Base-by-base conservation (phyloP, 1,140 invertebrate species). In the Zaprionus nigranus region DNA sequence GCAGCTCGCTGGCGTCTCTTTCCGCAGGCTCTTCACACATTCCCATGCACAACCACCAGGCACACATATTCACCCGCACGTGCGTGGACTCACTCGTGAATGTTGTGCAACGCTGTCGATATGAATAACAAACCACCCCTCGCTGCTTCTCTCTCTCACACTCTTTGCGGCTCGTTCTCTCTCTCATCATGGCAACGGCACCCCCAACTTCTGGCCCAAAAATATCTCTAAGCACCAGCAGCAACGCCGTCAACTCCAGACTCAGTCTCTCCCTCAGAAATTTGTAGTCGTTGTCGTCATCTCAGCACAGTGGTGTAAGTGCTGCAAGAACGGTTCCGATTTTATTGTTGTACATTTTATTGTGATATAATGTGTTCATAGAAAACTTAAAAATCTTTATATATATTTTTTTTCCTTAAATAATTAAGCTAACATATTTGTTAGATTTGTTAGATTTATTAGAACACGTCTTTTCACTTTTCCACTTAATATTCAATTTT, bases 1-100 rank as follows among this genome's bases (percentile, higher is more conserved):
- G 65, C 76, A 78, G 71, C 58, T 38, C 68, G 36, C 40, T 49
- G 36, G 30, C 3, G 12, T 38, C 49, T 24, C 51, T 69, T 70
- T 22, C 72, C 58, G 30, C 59, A 51, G 56, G 26, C 68, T 67
- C 68, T 74, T 65, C 54, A 78, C 68, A 83, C 63, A 86, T 86
- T 88, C 77, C 83, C 64, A 40, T 80, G 59, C 83, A 79, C 24
- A 11, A 17, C 40, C 65, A 20, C n/a, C 62, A 57, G 15, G 22
- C 54, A 64, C 40, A 46, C 38, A 7, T 59, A 38, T 15, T 3
- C 38, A 58, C 56, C 9, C 65, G 72, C 77, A 84, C 76, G 69
- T 78, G 78, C 63, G 36, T 64, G 54, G 53, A 56, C 64, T 62
- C 24, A 20, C 40, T 67, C 28, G 56, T 54, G 60, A 36, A 24